These are phyloP conservation scores for Pogonomyrmex californicus DNA, from an alignment of 1,140 invertebrate genomes.

Conservation along the genomic window DNA sequence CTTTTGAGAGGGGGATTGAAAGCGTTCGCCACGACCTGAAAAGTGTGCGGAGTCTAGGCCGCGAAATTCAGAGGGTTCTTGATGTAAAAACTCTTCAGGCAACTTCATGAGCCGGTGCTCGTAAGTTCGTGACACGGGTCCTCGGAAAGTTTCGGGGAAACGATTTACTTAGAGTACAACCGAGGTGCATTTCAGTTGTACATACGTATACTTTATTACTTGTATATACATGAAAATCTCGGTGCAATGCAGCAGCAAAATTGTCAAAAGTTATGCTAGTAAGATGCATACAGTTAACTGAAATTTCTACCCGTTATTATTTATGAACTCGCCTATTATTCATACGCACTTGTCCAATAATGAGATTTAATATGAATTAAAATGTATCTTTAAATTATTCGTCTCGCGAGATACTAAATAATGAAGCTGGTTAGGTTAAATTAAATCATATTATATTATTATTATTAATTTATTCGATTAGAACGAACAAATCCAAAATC, in stretches of 20 bases:
- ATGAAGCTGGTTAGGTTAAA: neutral
- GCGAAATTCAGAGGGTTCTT: conserved; percentile 70
- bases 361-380: neutral
- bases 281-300: neutral
- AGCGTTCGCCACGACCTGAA: conserved; percentile 52
- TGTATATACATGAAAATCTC: neutral
- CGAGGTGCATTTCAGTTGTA: conserved; percentile 48
- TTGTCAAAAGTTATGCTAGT: conserved; percentile 30
- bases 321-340: neutral
- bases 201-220: neutral
- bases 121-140: conserved; percentile 70
- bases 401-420: neutral
- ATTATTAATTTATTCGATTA: conserved; percentile 1
- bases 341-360: neutral
- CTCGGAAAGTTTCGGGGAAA: conserved; percentile 72
- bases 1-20: conserved; percentile 66
- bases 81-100: conserved; percentile 73
- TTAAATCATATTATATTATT: neutral
- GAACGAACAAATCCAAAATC: neutral
- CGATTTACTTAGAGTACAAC: conserved; percentile 72
- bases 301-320: neutral
- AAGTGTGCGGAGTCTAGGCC: conserved; percentile 65
- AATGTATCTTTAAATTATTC: neutral
- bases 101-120: conserved; percentile 71
- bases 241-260: conserved; percentile 12